Evolutionary conservation across 2,888 invertebrate genomes (phyloP).

Genomic region (Chymomyza amoena): DNA sequence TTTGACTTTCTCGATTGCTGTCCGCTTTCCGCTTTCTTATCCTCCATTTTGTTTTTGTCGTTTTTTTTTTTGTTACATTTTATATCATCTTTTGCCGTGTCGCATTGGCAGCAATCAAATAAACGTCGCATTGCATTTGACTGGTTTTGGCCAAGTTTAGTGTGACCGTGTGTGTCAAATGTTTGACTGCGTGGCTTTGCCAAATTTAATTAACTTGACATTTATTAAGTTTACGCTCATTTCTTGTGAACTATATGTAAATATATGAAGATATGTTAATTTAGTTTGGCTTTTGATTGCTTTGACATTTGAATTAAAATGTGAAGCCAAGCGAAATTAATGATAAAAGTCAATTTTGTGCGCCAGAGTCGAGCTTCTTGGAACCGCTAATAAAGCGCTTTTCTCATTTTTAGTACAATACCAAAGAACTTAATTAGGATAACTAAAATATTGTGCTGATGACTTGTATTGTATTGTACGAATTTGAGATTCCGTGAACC

Average conservation of each 20-base stretch:
- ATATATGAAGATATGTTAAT: background rate
- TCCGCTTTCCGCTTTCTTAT: background rate
- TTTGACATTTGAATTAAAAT: background rate
- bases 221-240: conserved; percentile 19
- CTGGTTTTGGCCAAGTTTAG: background rate
- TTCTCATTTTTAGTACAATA: background rate
- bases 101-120: background rate
- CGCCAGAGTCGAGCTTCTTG: background rate
- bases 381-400: background rate
- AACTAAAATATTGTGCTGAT: no score
- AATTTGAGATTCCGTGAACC: no score
- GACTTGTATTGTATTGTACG: no score
- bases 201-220: conserved; percentile 47
- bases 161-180: background rate
- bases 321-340: background rate
- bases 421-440: background rate
- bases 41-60: background rate
- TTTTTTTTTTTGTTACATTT: conserved; percentile 2
- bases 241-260: background rate
- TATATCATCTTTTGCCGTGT: background rate
- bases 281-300: background rate
- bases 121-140: background rate
- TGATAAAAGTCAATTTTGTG: background rate
- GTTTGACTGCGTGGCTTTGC: conserved; percentile 11
- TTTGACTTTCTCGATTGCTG: conserved; percentile 35